Conservation (phyloP, 2,888 invertebrate genomes). For the Gastracanthus pulcherrimus region DNA sequence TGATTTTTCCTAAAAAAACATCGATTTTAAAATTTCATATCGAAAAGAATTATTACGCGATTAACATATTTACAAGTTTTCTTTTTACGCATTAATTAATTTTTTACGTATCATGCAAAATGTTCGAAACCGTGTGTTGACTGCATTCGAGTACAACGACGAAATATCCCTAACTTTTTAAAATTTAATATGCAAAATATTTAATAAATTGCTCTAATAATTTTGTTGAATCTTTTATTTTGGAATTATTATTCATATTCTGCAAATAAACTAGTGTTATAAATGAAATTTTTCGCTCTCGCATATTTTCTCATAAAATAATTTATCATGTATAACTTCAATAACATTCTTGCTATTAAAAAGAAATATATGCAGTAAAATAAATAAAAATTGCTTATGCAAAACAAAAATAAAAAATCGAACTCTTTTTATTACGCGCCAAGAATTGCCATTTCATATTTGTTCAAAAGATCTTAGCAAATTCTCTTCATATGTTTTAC, state of each 20-base stretch:
- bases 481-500: slow-evolving; percentile 18
- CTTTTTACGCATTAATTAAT: background rate
- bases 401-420: background rate
- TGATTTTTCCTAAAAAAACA: slow-evolving; percentile 9
- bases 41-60: slow-evolving; percentile 3
- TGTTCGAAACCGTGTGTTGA: background rate
- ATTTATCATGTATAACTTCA: too few relatives aligned
- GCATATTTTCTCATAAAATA: too few relatives aligned
- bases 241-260: background rate
- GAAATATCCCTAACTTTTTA: background rate
- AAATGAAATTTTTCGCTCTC: too few relatives aligned
- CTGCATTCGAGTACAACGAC: background rate
- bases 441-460: background rate
- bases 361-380: too few relatives aligned
- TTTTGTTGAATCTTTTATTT: background rate
- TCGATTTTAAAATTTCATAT: background rate
- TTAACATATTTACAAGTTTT: slow-evolving; percentile 29
- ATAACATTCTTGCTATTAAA: too few relatives aligned
- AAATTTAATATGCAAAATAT: background rate
- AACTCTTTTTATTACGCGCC: slow-evolving; percentile 6
- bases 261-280: too few relatives aligned
- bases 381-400: background rate
- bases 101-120: slow-evolving; percentile 6
- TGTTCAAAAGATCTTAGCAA: background rate
- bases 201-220: background rate